These are phyloP conservation scores for Linnaemya tessellans DNA, from an alignment of 2,888 invertebrate genomes.

Conservation along the genomic window DNA sequence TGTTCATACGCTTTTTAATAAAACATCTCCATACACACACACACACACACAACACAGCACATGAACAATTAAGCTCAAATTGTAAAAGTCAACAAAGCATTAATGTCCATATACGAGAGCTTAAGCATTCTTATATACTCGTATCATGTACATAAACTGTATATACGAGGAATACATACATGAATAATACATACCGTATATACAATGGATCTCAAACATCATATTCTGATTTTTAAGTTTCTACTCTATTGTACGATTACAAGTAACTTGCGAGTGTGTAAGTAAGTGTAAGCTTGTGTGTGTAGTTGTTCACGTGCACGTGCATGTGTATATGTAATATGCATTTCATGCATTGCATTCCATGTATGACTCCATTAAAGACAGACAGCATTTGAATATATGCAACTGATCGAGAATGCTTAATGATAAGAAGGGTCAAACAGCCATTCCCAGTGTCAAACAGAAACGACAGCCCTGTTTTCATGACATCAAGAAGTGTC, in stretches of 20 bases:
- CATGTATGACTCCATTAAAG: background rate
- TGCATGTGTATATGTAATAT: background rate
- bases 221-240: background rate
- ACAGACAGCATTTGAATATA: slow-evolving; percentile 18
- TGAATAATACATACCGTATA: too few relatives aligned
- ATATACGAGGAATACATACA: too few relatives aligned
- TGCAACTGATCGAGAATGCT: slow-evolving; percentile 5
- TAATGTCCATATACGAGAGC: background rate
- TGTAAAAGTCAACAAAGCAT: slow-evolving; percentile 65
- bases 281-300: too few relatives aligned
- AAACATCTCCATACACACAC: slow-evolving; percentile 1
- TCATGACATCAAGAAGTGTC: background rate
- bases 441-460: slow-evolving; percentile 14
- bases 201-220: background rate
- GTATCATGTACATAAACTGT: background rate
- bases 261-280: background rate
- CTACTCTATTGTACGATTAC: background rate
- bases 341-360: background rate
- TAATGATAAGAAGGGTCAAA: slow-evolving; percentile 30
- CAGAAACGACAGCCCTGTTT: background rate
- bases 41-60: background rate
- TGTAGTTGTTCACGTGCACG: too few relatives aligned
- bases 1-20: background rate
- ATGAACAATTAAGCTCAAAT: slow-evolving; percentile 57
- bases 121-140: background rate